Conservation (phyloP, 2,113 vertebrate genomes). For the Prietella phreatophila region DNA sequence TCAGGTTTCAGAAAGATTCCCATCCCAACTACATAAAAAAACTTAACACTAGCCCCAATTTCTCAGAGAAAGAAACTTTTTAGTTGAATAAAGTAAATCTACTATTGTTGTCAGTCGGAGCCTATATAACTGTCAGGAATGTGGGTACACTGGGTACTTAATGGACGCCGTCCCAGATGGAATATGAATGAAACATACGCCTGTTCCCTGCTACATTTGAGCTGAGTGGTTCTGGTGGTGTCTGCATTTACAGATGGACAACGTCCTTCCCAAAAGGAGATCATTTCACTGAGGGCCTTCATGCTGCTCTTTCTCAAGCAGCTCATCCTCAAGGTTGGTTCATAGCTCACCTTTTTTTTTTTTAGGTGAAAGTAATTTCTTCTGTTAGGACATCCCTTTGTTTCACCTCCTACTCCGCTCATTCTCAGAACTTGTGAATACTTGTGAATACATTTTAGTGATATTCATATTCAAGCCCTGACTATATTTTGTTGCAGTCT, state of each 20-base stretch:
- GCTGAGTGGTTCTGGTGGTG: conserved; percentile 29
- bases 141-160: conserved; percentile 13
- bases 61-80: no score
- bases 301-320: conserved; percentile 98
- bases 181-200: not conserved
- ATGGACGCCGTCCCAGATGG: not conserved
- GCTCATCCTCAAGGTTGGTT: conserved; percentile 91
- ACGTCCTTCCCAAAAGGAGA: conserved; percentile 92
- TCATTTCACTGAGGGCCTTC: conserved; percentile 90
- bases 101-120: no score
- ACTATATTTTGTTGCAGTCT: no score
- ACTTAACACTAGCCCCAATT: no score
- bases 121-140: not conserved
- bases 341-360: no score
- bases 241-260: conserved; percentile 82
- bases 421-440: no score
- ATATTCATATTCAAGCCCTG: no score
- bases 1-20: no score
- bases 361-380: not conserved
- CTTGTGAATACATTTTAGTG: no score
- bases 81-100: no score
- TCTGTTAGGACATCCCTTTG: not conserved
- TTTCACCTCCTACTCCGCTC: no score
- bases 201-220: conserved; percentile 47
- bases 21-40: no score